These are phyloP conservation scores for Fukomys damarensis DNA, from an alignment of 2,113 vertebrate species.

Conservation along the genomic window DNA sequence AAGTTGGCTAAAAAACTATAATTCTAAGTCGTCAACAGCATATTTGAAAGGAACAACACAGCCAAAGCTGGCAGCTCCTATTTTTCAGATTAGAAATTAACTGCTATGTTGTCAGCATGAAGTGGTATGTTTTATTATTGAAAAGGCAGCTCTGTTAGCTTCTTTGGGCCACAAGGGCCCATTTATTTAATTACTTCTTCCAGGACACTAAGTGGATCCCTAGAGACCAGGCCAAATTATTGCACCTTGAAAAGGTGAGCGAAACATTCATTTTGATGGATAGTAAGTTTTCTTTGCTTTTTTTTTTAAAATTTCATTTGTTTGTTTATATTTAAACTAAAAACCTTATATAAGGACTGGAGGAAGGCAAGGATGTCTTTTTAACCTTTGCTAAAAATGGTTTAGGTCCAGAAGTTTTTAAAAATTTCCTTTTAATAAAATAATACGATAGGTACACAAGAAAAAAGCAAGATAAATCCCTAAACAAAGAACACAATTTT, in stretches of 20 bases:
- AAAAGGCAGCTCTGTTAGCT: conserved; percentile 63
- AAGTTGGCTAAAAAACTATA: conserved; percentile 76
- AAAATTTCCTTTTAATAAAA: conserved; percentile 7
- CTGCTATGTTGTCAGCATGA: conserved; percentile 73
- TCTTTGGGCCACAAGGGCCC: conserved; percentile 59
- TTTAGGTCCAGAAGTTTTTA: background rate
- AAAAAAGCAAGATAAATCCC: conserved; percentile 5
- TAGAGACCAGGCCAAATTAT: conserved; percentile 57
- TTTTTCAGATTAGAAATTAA: conserved; percentile 80
- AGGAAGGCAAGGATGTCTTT: background rate
- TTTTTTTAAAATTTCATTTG: background rate
- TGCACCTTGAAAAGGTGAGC: conserved; percentile 50
- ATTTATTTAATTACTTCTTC: conserved; percentile 79
- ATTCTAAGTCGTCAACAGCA: conserved; percentile 60
- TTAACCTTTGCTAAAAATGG: conserved; percentile 30
- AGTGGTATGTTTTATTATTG: conserved; percentile 73
- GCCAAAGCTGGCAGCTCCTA: conserved; percentile 65
- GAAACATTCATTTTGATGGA: conserved; percentile 1
- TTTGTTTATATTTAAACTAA: conserved; percentile 16
- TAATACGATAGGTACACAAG: background rate
- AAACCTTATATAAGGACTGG: background rate
- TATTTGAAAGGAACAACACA: conserved; percentile 68
- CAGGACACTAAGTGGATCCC: conserved; percentile 65
- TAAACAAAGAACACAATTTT: background rate
- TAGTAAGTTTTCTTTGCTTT: conserved; percentile 25